phyloP scores from a whole-genome alignment of 2,113 vertebrate species.

The Nerophis lumbriciformis region DNA sequence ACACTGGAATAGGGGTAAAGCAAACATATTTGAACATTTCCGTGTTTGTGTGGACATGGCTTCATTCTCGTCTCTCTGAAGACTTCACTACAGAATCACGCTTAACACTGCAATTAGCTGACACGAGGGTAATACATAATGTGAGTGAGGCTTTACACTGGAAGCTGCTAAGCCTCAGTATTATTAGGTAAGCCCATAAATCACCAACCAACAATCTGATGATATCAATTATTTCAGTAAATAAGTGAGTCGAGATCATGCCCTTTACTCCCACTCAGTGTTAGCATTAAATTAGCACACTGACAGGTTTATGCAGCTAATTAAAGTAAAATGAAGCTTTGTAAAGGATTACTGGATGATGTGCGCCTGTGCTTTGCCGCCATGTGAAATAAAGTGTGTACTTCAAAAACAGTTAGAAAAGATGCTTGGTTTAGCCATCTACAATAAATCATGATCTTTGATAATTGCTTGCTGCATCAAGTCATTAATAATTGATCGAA shows the following conservation, averaged over 20 bases:
- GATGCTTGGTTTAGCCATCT: not conserved
- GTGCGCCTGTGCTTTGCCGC: too few relatives aligned
- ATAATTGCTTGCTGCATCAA: not conserved
- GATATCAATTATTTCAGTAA: constrained; percentile 66
- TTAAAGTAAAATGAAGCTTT: constrained; percentile 60
- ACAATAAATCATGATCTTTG: not conserved
- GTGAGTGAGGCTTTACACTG: constrained; percentile 46
- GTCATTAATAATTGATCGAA: constrained; percentile 5
- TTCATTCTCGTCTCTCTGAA: constrained; percentile 5
- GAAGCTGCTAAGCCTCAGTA: constrained; percentile 40
- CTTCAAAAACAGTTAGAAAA: not conserved
- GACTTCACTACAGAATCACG: constrained; percentile 19
- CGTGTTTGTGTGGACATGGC: too few relatives aligned
- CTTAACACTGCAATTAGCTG: constrained; percentile 42
- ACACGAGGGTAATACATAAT: constrained; percentile 40
- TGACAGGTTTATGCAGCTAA: constrained; percentile 52
- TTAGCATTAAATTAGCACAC: constrained; percentile 46
- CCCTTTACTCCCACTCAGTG: constrained; percentile 42
- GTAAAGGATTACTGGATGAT: constrained; percentile 39
- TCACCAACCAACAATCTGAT: constrained; percentile 56
- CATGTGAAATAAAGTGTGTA: not conserved
- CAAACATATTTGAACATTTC: too few relatives aligned
- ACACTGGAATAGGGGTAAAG: too few relatives aligned
- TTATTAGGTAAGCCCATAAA: constrained; percentile 54
- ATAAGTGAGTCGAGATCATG: constrained; percentile 55